A percentile compares a stretch with the other conserved stretches of the same genome.
Evolutionary conservation across 2,113 vertebrate species (phyloP).

Genomic region (Taurulus bubalis): DNA sequence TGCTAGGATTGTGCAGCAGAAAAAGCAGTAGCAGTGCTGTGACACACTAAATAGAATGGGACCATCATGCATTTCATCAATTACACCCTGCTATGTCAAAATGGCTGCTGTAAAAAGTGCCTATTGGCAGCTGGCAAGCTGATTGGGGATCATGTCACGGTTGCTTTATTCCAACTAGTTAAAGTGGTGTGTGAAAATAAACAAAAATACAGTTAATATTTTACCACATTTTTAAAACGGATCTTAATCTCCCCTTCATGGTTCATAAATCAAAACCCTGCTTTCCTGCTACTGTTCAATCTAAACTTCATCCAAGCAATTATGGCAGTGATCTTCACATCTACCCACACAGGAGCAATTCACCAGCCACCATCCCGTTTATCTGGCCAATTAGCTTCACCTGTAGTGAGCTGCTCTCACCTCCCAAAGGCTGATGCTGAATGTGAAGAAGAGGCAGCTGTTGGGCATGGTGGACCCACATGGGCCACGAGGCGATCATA

Average conservation of each 20-base stretch:
- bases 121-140: neutral
- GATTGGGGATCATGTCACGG: constrained; percentile 1
- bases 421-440: constrained; percentile 3
- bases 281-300: neutral
- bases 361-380: constrained; percentile 5
- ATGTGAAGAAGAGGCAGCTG: constrained; percentile 11
- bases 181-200: neutral
- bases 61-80: no score
- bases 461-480: neutral
- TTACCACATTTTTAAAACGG: neutral
- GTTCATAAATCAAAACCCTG: neutral
- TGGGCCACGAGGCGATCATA: neutral
- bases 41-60: neutral
- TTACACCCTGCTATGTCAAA: no score
- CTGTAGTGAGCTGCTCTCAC: neutral
- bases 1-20: neutral
- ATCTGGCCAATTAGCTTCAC: constrained; percentile 26
- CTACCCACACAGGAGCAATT: neutral
- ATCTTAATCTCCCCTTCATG: neutral
- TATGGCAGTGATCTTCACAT: neutral
- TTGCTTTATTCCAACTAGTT: constrained; percentile 4
- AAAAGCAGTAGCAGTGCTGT: neutral
- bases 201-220: neutral
- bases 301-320: constrained; percentile 4
- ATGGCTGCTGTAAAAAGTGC: no score